These are phyloP conservation scores for Eurosta solidaginis DNA, from an alignment of 1,140 invertebrate genomes.

Conservation along the genomic window DNA sequence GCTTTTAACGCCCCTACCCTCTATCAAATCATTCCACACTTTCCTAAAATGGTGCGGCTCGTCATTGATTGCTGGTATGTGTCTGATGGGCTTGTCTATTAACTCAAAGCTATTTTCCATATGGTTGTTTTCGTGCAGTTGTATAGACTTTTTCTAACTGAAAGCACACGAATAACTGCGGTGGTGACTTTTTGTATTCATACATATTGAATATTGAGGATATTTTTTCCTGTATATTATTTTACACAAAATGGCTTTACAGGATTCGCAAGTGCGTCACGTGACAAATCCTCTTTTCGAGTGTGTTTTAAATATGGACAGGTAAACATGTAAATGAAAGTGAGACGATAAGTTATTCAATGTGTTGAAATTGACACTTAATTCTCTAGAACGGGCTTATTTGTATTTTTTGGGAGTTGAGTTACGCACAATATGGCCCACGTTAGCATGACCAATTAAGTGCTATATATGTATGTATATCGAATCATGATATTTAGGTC, in stretches of 20 bases:
- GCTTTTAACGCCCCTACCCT: not conserved
- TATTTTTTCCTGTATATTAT: not conserved
- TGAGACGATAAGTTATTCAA: no score
- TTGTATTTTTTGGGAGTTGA: no score
- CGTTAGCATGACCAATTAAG: no score
- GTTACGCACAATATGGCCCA: no score
- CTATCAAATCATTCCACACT: not conserved
- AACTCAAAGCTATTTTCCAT: not conserved
- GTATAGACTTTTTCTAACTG: not conserved
- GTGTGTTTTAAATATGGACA: not conserved
- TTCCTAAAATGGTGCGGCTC: slow-evolving; percentile 14
- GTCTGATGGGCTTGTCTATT: not conserved
- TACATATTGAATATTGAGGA: not conserved
- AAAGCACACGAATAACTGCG: not conserved
- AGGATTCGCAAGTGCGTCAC: not conserved
- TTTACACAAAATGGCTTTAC: not conserved
- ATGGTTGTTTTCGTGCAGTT: not conserved
- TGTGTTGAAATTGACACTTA: no score
- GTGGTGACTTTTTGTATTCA: not conserved
- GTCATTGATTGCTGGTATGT: not conserved
- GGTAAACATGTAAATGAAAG: not conserved
- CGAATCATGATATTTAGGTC: no score
- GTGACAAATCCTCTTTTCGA: not conserved
- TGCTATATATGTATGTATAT: no score
- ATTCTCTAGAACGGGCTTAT: no score